Base-by-base conservation (phyloP, 64 coral and sea anemone genomes). In the Dendrophyllia cribrosa region DNA sequence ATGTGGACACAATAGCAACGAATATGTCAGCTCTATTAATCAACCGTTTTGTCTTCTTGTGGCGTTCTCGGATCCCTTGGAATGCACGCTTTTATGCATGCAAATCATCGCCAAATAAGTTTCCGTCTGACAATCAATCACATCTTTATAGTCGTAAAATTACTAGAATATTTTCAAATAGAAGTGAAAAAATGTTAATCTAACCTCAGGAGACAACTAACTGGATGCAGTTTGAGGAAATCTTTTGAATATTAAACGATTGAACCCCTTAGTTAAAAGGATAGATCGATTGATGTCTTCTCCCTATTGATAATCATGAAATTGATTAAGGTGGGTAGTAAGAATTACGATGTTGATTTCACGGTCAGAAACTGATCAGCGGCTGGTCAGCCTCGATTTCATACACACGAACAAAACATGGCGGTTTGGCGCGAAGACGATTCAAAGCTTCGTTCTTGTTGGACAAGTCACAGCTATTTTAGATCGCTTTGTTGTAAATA, bases 391-490 rank as follows among this genome's bases (percentile, higher is more conserved):
- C 80, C 80, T 84, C 80, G 80, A 23, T 50, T 67, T 84, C 60
- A 67, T 22, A 43, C 62, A 67, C 20, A 66, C 34, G 62, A 66
- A 67, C 63, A 84, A 84, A 84, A 84, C 80, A 84, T 84, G 80
- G 80, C 80, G 62, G 80, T 84, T 84, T 84, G 80, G 80, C 80
- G 80, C 80, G 80, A 84, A 84, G 26, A 67, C 50, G 63, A 48
- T 19, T 74, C 34, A 17, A 3, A 17, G 6, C 60, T 84, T 82
- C 34, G 24, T 46, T 64, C 15, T 45, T 64, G 15, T 5, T 20
- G 2, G 13, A 10, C 43, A 11, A 13, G 5, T 84, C 62, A 51
- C n/a, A 6, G 7, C 60, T 22, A 67, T 84, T 67, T 84, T 67
- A 49, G 45, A 67, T 66, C 45, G 61, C n/a, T 67, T 51, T 52